Base-by-base conservation (phyloP, 2,113 vertebrate genomes). In the Lagopus leucura region DNA sequence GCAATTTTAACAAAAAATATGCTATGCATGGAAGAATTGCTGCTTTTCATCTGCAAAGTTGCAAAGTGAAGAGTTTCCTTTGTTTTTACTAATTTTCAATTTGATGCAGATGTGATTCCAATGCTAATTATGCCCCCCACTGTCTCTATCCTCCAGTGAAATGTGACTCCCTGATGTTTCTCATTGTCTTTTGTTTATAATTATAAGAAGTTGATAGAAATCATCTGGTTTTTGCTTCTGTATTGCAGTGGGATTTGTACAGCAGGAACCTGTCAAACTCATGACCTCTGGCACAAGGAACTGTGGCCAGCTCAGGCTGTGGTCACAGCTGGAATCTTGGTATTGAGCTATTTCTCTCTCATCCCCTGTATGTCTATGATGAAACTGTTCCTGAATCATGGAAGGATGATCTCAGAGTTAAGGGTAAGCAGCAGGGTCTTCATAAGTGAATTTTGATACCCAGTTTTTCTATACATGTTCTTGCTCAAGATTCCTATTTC, bases 101-200 rank as follows among this genome's bases (percentile, higher is more conserved):
- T 93, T 92, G 93, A 95, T 96, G 90, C 88, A 95, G 91, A 94
- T 95, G 94, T 88, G 80, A 96, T 96, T 96, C 73, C 77, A 92
- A 93, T 78, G 82, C 55, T 96, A 97, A 97, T 97, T 95, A 95
- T 97, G 57, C 93, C 86, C 95, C 94, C 94, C 94, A 81, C 90
- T n/a, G 70, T 54, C 79, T 95, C 77, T 54, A 1, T 69, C 90
- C 94, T 95, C 92, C 86, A 95, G 80, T 96, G 95, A 97, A 95
- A 96, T 96, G 86, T 96, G 95, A 95, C 94, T 97, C 93, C 94
- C 96, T 90, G 96, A 95, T 95, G 96, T 95, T 96, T 95, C 88
- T 96, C 92, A 94, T 95, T 95, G 96, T 96, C 91, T 95, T 95
- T 94, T 95, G 93, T 95, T 97, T 97, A 94, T 94, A 96, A 89